These are phyloP conservation scores for Sebastiscus albofasciatus DNA, from an alignment of 2,797 vertebrate genomes.

Conservation along the genomic window DNA sequence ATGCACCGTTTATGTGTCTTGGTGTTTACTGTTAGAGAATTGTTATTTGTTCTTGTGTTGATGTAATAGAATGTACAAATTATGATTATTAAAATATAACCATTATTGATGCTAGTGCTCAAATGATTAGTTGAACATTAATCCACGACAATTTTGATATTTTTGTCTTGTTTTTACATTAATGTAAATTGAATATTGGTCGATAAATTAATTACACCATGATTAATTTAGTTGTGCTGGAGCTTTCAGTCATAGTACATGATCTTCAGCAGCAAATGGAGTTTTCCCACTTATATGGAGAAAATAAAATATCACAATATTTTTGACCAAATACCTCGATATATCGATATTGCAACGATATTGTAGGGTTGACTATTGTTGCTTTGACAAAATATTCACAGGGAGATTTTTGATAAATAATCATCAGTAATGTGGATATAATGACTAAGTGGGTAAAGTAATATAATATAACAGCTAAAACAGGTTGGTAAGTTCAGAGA, in stretches of 20 bases:
- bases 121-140: neutral
- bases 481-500: too few relatives aligned
- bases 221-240: neutral
- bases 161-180: neutral
- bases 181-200: neutral
- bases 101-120: neutral
- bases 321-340: too few relatives aligned
- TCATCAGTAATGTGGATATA: too few relatives aligned
- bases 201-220: neutral
- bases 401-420: too few relatives aligned
- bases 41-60: neutral
- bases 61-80: neutral
- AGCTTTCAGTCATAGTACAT: neutral
- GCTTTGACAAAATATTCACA: too few relatives aligned
- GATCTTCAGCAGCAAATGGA: neutral
- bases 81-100: fast-evolving
- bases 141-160: too few relatives aligned
- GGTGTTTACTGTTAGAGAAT: neutral
- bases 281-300: neutral
- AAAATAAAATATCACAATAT: too few relatives aligned
- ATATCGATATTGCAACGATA: too few relatives aligned
- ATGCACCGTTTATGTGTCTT: slow-evolving; percentile 45
- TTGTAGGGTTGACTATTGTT: too few relatives aligned
- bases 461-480: too few relatives aligned
- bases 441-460: too few relatives aligned